Evolutionary conservation across 2,113 vertebrate species (phyloP), one percentile per base, ranked within the genome.

Genomic region (Mirza zaza): DNA sequence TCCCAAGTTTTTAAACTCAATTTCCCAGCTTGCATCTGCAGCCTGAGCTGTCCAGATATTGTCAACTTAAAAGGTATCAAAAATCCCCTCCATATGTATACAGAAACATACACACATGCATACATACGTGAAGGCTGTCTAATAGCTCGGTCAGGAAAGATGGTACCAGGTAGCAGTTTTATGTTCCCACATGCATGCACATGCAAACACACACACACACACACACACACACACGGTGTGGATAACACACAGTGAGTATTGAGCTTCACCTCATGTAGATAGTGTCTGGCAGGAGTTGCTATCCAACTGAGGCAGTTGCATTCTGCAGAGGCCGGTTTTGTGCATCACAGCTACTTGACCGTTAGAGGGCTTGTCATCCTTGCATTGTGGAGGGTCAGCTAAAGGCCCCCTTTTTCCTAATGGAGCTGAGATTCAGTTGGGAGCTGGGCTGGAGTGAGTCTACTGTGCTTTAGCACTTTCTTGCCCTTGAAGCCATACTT

Each of bases 131-230:
- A 39, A 65, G 27, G 34, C 10, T 5, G 27, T 23, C 48, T 76
- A 52, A 61, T 32, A 15, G 18, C n/a, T 34, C 36, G 10, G 34
- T 57, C 92, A 36, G 17, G 50, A 25, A 42, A 65, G 65, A 21
- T 34, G 75, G 67, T 32, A 10, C 21, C 2, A 0, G 11, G 21
- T n/a, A 36, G 52, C 27, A 57, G 14, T 45, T 27, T 0, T 1
- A 0, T 25, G 10, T 6, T 1, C 11, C 0, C 42, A 25, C 25
- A 7, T 0, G 2, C 8, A 2, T 17, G 2, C 8, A 2, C 12
- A 1, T 12, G 50, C 50, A 8, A 9, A 10, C 57, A 8, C 14
- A 10, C 57, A 23, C 48, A 18, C 15, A 5, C 2, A 3, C 27
- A 45, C 32, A 55, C 20, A 21, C 25, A 20, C n/a, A 71, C 4